Conservation (phyloP, 2,888 invertebrate species). For the Apantesis nais region DNA sequence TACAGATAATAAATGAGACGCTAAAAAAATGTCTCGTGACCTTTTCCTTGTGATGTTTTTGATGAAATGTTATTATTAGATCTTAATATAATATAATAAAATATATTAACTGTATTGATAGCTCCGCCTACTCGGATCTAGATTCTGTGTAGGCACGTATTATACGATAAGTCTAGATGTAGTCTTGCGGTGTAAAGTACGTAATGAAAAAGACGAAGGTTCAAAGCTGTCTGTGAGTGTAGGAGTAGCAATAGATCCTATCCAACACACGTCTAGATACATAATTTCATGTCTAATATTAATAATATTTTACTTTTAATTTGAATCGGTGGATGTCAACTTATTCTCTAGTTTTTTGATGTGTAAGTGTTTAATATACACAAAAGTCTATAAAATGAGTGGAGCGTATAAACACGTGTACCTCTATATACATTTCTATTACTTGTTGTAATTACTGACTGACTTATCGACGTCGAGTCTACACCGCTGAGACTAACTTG, state of each 20-base stretch:
- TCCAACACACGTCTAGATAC: neutral
- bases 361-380: neutral
- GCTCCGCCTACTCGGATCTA: neutral
- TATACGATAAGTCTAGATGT: neutral
- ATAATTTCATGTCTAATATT: too few species aligned
- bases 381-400: too few species aligned
- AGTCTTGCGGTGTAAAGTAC: neutral
- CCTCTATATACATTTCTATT: too few species aligned
- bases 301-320: neutral
- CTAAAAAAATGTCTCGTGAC: conserved; percentile 47
- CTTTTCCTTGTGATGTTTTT: conserved; percentile 29
- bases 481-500: too few species aligned
- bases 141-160: neutral
- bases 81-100: neutral
- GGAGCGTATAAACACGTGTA: too few species aligned
- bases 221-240: neutral
- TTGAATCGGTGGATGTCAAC: neutral
- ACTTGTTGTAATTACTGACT: too few species aligned
- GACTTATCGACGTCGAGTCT: too few species aligned
- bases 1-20: conserved; percentile 64
- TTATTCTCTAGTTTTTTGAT: neutral
- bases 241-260: neutral
- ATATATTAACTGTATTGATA: neutral
- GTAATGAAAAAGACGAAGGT: neutral
- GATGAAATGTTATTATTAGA: neutral